These are phyloP conservation scores for Bombus fervidus DNA, from an alignment of 1,140 invertebrate genomes.

Conservation along the genomic window DNA sequence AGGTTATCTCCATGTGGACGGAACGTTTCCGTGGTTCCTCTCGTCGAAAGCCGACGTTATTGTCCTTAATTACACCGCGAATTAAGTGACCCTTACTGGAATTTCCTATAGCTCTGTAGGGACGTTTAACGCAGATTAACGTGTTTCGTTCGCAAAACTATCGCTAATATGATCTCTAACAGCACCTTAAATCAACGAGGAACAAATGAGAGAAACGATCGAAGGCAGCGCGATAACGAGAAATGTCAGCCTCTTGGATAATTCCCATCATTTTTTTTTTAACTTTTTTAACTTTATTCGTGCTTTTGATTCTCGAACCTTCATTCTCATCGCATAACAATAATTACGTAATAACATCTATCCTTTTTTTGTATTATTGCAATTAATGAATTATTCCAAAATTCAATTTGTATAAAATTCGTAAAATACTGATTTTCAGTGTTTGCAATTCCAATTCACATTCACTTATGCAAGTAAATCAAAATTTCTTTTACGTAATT, in stretches of 20 bases:
- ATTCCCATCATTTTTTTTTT: too few relatives aligned
- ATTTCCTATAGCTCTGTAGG: background rate
- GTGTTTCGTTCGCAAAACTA: constrained; percentile 11
- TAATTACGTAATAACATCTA: background rate
- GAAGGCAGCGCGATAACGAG: background rate
- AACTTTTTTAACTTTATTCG: background rate
- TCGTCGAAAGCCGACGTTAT: constrained; percentile 64
- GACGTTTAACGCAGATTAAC: background rate
- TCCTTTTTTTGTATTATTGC: constrained; percentile 3
- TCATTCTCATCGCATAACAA: background rate
- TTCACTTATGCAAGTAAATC: too few relatives aligned
- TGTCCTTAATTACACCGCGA: constrained; percentile 62
- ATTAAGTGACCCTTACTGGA: constrained; percentile 31
- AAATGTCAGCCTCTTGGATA: background rate
- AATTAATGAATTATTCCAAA: background rate
- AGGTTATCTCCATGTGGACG: constrained; percentile 57
- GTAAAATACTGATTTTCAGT: background rate
- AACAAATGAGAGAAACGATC: constrained; percentile 24
- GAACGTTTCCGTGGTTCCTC: constrained; percentile 64
- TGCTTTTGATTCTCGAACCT: background rate
- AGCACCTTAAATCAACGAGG: constrained; percentile 21
- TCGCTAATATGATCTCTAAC: constrained; percentile 26
- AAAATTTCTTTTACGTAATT: too few relatives aligned
- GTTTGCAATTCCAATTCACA: too few relatives aligned
- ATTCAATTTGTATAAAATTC: background rate